Conservation (phyloP, 2,113 vertebrate genomes). For the Empidonax traillii region DNA sequence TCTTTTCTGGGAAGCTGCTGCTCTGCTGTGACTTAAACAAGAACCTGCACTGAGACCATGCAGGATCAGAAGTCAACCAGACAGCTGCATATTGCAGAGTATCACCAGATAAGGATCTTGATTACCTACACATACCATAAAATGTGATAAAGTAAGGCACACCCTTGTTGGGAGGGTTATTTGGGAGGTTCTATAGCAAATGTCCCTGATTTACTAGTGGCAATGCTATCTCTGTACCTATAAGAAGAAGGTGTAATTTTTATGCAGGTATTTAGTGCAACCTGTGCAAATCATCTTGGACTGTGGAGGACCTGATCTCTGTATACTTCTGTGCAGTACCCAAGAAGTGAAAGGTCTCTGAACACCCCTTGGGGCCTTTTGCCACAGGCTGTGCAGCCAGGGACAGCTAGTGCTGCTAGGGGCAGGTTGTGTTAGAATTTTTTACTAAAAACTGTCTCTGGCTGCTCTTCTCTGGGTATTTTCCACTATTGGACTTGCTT, state of each 20-base stretch:
- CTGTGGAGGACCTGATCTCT: not conserved
- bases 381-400: not conserved
- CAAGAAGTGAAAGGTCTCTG: not conserved
- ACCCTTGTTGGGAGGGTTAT: not conserved
- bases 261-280: not conserved
- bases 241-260: not conserved
- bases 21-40: not conserved
- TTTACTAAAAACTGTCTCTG: not conserved
- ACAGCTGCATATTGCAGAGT: not conserved
- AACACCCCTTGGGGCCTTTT: not conserved
- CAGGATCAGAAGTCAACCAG: not conserved
- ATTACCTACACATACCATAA: not conserved
- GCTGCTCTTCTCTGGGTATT: not conserved
- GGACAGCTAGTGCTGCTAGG: no score
- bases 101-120: not conserved
- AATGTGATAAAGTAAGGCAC: not conserved
- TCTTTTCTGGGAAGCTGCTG: not conserved
- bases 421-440: not conserved
- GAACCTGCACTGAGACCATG: not conserved
- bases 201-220: not conserved
- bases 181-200: not conserved
- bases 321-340: not conserved
- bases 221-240: accelerated
- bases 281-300: not conserved
- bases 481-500: not conserved